Percentiles rank a stretch among this genome's conserved stretches.
Evolutionary conservation across 2,797 vertebrate species (phyloP).

Genomic region (Philypnodon macrostomus): DNA sequence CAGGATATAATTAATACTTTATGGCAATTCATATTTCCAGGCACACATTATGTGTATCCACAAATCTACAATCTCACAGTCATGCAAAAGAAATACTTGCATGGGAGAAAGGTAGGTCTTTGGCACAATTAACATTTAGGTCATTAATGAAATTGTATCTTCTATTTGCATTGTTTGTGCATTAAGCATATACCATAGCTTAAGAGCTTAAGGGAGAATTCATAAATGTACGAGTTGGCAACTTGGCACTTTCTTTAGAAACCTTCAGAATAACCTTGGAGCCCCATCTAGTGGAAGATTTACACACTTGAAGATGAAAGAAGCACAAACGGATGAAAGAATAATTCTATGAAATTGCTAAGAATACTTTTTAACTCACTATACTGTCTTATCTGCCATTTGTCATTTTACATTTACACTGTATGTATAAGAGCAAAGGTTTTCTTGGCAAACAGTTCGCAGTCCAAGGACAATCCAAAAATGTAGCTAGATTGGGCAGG

Average conservation of each 20-base stretch:
- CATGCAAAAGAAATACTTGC: constrained; percentile 23
- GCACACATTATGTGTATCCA: constrained; percentile 33
- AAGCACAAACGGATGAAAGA: constrained; percentile 18
- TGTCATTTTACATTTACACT: constrained; percentile 6
- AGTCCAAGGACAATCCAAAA: constrained; percentile 43
- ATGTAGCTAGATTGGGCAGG: constrained; percentile 22
- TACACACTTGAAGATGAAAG: constrained; percentile 8
- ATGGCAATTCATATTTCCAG: constrained; percentile 54
- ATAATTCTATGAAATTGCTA: constrained; percentile 9
- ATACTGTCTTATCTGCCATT: constrained; percentile 18
- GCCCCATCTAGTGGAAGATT: constrained; percentile 46
- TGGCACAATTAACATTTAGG: constrained; percentile 56
- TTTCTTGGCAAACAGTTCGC: constrained; percentile 32
- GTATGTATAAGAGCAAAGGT: constrained; percentile 29
- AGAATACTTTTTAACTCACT: constrained; percentile 3
- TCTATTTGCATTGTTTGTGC: constrained; percentile 74
- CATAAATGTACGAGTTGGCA: constrained; percentile 11
- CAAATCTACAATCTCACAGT: constrained; percentile 18
- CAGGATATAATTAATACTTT: constrained; percentile 70
- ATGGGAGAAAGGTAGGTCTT: too few relatives aligned
- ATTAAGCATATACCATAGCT: constrained; percentile 28
- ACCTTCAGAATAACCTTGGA: constrained; percentile 19
- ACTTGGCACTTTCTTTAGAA: constrained; percentile 33
- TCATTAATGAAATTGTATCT: constrained; percentile 22
- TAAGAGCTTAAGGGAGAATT: constrained; percentile 25